Conservation (phyloP, 2,113 vertebrate species). For the Tricholaema leucomelas region DNA sequence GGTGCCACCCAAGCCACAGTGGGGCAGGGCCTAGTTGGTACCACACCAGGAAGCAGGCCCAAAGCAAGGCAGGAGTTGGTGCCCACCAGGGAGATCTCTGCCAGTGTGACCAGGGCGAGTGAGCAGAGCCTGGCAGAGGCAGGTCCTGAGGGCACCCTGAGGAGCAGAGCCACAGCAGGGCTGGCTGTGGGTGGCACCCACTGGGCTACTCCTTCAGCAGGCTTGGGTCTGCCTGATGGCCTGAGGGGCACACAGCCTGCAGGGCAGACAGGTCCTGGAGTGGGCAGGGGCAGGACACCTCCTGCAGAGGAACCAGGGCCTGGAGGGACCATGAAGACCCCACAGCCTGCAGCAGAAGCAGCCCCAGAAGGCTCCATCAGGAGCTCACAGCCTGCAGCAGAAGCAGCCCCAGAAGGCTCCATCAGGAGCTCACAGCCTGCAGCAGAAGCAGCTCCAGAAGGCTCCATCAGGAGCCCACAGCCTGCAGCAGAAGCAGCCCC, state of each 20-base stretch:
- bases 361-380: rapidly evolving
- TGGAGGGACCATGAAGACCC: rapidly evolving
- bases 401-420: no score
- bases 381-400: rapidly evolving
- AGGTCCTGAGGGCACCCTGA: no score
- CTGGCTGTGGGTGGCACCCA: no score
- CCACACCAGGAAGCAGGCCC: background rate
- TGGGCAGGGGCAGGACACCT: no score
- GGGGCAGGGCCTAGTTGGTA: background rate
- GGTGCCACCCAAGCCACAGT: background rate
- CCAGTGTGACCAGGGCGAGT: background rate
- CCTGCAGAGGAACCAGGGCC: background rate
- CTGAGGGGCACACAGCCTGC: no score
- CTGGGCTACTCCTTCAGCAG: no score
- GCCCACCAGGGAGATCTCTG: background rate
- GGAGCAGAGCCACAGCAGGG: background rate
- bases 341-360: rapidly evolving
- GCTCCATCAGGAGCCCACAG: no score
- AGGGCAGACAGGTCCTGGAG: no score
- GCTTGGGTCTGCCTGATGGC: no score
- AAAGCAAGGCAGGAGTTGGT: background rate
- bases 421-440: background rate
- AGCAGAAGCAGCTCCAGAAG: background rate
- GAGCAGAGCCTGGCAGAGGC: no score
- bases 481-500: background rate